Evolutionary conservation across 2,888 invertebrate genomes (phyloP).

Genomic region (Villa cingulata): DNA sequence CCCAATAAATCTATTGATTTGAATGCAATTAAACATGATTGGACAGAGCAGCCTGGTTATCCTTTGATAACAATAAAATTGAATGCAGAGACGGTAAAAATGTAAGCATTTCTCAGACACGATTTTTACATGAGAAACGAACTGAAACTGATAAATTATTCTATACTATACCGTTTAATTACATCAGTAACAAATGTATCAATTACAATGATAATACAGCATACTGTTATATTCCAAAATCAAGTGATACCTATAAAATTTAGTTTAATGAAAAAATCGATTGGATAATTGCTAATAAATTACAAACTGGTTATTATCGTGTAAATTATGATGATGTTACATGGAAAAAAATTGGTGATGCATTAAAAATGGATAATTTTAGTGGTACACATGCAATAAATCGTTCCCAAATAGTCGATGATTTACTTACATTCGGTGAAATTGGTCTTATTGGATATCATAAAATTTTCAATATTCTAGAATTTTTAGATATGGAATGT

Average conservation of each 20-base stretch:
- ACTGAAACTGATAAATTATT: conserved; percentile 19
- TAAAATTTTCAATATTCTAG: conserved; percentile 35
- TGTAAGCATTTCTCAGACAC: conserved; percentile 18
- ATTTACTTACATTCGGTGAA: conserved; percentile 50
- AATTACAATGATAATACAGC: conserved; percentile 22
- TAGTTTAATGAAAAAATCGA: conserved; percentile 14
- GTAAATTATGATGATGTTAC: conserved; percentile 53
- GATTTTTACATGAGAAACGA: conserved; percentile 19
- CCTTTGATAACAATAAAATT: conserved; percentile 44
- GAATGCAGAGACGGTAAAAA: conserved; percentile 1
- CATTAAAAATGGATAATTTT: conserved; percentile 16
- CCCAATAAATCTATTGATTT: too few relatives aligned
- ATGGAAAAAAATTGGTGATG: conserved; percentile 34
- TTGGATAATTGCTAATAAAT: conserved; percentile 28
- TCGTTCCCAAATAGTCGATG: conserved; percentile 63
- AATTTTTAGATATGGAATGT: conserved; percentile 42
- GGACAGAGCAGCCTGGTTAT: conserved; percentile 52
- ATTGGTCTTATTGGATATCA: conserved; percentile 39
- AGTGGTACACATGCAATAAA: conserved; percentile 38
- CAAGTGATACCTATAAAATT: conserved; percentile 1
- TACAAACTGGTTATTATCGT: conserved; percentile 39
- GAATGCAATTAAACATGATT: conserved; percentile 32
- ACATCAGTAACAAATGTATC: conserved; percentile 18
- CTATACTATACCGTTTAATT: conserved; percentile 29
- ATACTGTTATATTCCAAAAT: conserved; percentile 16